Conservation (phyloP, 2,797 vertebrate genomes). For the Poliocrania exsul region DNA sequence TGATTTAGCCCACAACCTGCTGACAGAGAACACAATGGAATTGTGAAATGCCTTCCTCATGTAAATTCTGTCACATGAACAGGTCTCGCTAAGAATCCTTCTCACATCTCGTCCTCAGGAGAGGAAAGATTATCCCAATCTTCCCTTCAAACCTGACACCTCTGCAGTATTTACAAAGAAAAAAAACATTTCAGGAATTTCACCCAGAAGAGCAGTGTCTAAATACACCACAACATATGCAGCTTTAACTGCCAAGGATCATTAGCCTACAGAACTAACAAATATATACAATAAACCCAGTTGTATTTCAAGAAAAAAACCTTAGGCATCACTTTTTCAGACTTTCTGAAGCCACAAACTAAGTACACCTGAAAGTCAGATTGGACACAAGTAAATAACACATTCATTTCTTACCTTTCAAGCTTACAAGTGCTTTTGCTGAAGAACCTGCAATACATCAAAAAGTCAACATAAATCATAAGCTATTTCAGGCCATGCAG, state of each 20-base stretch:
- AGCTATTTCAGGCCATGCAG: background rate
- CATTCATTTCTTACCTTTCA: conserved; percentile 88
- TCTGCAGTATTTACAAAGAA: background rate
- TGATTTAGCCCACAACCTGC: background rate
- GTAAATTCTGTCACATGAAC: background rate
- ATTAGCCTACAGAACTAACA: background rate
- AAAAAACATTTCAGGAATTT: background rate
- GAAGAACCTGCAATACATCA: conserved; percentile 88
- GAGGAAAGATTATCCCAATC: background rate
- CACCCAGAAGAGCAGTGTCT: background rate
- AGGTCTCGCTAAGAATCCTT: background rate
- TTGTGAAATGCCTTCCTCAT: background rate
- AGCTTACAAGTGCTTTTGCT: conserved; percentile 97
- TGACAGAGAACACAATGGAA: background rate
- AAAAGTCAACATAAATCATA: conserved; percentile 46
- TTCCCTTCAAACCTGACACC: background rate
- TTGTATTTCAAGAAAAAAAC: background rate
- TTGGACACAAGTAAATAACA: background rate
- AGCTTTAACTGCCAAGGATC: background rate
- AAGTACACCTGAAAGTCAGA: background rate
- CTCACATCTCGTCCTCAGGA: background rate
- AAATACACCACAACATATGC: background rate
- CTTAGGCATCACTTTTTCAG: background rate
- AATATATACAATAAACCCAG: background rate
- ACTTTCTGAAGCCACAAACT: background rate